Base-by-base conservation (phyloP, 1,140 invertebrate genomes). In the Drosophila pruinosa region DNA sequence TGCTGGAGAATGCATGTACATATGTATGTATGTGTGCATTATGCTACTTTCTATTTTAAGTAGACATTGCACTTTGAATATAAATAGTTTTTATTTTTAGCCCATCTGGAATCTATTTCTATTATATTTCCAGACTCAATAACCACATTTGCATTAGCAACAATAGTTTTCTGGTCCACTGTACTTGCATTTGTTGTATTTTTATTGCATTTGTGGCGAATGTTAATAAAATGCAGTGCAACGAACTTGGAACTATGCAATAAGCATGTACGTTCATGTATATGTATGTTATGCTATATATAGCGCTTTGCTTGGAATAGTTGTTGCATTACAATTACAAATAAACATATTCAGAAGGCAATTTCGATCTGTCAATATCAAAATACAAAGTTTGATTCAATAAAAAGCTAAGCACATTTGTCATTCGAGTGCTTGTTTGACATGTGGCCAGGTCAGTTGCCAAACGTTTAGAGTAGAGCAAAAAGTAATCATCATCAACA, bases 231-330 rank as follows among this genome's bases (percentile, higher is more conserved):
- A 34, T 15, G 8, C 21, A 39, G 80, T 83, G 80, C 80, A 85
- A 80, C 76, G 76, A 85, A 85, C 81, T 85, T 58, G 17, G 38
- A 34, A 64, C 52, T 82, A 77, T 73, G 62, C 50, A 8, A 69
- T 45, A 43, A 58, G 50, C 6, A 48, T 36, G 19, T 22, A 14
- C 12, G 12, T 48, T 3, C 24, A 14, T 38, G 8, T 45, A 12
- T 45, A 5, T 3, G 21, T 17, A 14, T 10, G 10, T 36, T 22
- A 2, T 2, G n/a, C 43, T 10, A 59, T 70, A 69, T 47, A 48
- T 28, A 19, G 31, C 56, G 12, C n/a, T 26, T 56, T 8, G 21
- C 62, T 52, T 36, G 15, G 48, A 17, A 53, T 65, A n/a, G 61
- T 77, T 71, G 1, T 15, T n/a, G 28, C 56, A 72, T 41, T 72